Conservation (phyloP, 2,797 vertebrate species). For the Myotis pilosus region DNA sequence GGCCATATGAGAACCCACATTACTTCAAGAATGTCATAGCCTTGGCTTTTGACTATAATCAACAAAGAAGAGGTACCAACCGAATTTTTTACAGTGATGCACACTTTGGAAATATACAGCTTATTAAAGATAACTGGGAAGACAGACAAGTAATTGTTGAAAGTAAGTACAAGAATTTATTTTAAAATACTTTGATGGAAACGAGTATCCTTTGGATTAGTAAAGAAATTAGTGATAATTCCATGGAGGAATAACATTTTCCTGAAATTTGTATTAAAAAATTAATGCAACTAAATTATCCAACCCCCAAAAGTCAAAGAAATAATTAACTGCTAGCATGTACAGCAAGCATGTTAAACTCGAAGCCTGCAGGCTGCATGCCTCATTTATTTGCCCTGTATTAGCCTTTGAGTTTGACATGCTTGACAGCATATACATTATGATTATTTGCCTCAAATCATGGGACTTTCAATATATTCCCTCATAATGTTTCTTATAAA, state of each 20-base stretch:
- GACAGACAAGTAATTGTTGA: conserved; percentile 91
- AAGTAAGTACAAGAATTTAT: conserved; percentile 88
- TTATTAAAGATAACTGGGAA: conserved; percentile 97
- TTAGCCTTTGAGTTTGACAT: no score
- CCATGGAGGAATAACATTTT: background rate
- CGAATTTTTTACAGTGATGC: conserved; percentile 98
- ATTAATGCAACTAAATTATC: background rate
- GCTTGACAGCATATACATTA: background rate
- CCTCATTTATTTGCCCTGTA: no score
- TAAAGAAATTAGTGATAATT: background rate
- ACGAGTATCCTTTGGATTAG: background rate
- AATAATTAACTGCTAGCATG: background rate
- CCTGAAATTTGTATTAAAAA: conserved; percentile 23
- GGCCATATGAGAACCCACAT: conserved; percentile 93
- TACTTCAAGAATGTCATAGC: conserved; percentile 96
- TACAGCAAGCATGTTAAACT: no score
- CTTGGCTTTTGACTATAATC: conserved; percentile 94
- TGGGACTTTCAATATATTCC: background rate
- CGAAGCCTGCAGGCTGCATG: no score
- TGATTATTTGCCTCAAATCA: background rate
- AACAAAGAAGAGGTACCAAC: conserved; percentile 89
- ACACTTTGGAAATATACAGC: conserved; percentile 97
- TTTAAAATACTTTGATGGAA: background rate
- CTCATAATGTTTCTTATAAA: background rate
- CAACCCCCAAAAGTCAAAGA: background rate